These are phyloP conservation scores for Dorcus hopei DNA, from an alignment of 2,888 invertebrate genomes.

Conservation along the genomic window DNA sequence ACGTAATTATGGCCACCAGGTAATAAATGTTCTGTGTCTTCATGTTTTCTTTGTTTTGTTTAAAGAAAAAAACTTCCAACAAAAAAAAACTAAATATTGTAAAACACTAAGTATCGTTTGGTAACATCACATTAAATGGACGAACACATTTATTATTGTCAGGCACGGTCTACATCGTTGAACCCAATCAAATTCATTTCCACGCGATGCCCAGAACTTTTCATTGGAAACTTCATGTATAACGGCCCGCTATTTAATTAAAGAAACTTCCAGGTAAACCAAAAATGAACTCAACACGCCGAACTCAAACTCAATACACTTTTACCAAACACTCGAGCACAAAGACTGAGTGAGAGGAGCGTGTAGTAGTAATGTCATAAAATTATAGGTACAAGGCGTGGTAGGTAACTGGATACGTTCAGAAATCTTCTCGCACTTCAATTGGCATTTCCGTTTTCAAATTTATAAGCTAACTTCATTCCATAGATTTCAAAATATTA, in stretches of 20 bases:
- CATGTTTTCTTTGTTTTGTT: conserved; percentile 1
- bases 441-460: no score
- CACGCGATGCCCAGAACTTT: not conserved
- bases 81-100: conserved; percentile 5
- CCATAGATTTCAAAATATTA: no score
- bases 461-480: no score
- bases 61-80: not conserved
- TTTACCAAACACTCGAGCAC: conserved; percentile 1
- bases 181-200: no score
- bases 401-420: not conserved
- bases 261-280: no score
- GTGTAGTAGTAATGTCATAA: not conserved
- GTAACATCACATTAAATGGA: conserved; percentile 15
- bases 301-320: no score
- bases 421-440: no score
- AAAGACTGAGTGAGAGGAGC: conserved; percentile 3
- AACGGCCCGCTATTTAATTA: not conserved
- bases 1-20: not conserved
- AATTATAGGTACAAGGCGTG: conserved; percentile 8
- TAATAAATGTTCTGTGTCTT: not conserved
- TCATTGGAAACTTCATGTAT: not conserved
- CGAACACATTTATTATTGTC: not conserved
- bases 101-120: conserved; percentile 8
- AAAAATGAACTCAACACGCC: no score
- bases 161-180: not conserved